Base-by-base conservation (phyloP, 2,113 vertebrate genomes). In the Coturnix japonica region DNA sequence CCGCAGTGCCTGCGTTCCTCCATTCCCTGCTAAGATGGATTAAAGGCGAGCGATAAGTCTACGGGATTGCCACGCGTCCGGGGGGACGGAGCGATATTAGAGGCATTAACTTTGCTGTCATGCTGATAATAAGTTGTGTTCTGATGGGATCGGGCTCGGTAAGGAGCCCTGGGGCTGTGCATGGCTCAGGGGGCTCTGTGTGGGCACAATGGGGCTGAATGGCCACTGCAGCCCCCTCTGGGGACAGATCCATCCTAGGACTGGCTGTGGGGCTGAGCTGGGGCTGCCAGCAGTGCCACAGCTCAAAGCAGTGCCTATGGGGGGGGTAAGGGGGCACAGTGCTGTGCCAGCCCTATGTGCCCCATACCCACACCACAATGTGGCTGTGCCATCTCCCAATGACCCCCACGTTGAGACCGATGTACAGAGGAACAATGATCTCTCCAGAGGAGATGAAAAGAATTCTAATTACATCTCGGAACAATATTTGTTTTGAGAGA, bases 401-500 rank as follows among this genome's bases (percentile, higher is more conserved):
- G 95, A 88, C 94, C 91, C 94, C 91, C 63, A 1, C 1, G 0
- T 63, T 6, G 61, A 80, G 73, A 77, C 66, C 1, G 0, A 47
- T 59, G 61, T 43, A 28, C n/a, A 7, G 89, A 84, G 89, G 33
- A 64, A 59, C 87, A 75, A 70, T 31, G 28, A 56, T 93, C 95
- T 92, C 93, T 94, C 93, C 57, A 59, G 96, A 97, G 95, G 93
- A 94, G 95, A 91, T 81, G 95, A 91, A 93, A 94, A 89, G 91
- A 77, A 96, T 96, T 95, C 96, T 96, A 91, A 95, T 95, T 93
- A 94, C 90, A 85, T 85, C 95, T 96, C 92, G 2, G 12, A 95
- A 95, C 90, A 94, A 57, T 94, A 90, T 96, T 96, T 96, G 95
- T 97, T 95, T 96, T 94, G 94, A 93, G 95, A 12, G 43, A 89